A percentile compares a stretch with the other conserved stretches of the same genome.
phyloP scores from a whole-genome alignment of 2,888 invertebrate genomes.

The Deilephila elpenor region DNA sequence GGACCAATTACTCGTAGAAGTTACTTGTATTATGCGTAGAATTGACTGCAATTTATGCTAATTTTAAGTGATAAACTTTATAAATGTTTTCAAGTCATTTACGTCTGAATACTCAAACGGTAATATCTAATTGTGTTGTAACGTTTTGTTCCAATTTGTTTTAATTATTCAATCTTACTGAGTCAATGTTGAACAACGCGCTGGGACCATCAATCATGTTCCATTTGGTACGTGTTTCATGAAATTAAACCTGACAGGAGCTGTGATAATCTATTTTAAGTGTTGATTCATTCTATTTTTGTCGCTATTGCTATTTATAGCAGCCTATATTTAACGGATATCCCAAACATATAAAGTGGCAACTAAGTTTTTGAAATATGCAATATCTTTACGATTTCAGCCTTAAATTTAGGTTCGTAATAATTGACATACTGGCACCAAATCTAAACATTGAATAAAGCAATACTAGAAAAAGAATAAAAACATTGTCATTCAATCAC shows the following conservation, averaged over 20 bases:
- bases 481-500: background rate
- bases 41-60: too few species aligned
- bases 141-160: conserved; percentile 32
- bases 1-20: conserved; percentile 16
- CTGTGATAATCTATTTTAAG: conserved; percentile 24
- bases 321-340: background rate
- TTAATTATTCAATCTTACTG: conserved; percentile 29
- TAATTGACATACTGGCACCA: too few species aligned
- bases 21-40: conserved; percentile 24
- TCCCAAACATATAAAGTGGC: background rate
- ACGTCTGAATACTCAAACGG: too few species aligned
- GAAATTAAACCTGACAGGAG: conserved; percentile 16
- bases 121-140: background rate
- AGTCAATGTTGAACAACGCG: conserved; percentile 14
- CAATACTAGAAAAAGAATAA: background rate
- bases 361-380: too few species aligned
- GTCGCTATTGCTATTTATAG: background rate
- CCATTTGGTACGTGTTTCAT: conserved; percentile 14
- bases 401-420: too few species aligned
- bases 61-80: too few species aligned
- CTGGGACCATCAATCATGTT: conserved; percentile 11
- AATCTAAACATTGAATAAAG: background rate
- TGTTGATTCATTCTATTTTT: conserved; percentile 15
- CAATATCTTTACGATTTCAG: too few species aligned
- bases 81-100: too few species aligned